Evolutionary conservation across 2,797 vertebrate species (phyloP).

Genomic region (Agapornis canus): DNA sequence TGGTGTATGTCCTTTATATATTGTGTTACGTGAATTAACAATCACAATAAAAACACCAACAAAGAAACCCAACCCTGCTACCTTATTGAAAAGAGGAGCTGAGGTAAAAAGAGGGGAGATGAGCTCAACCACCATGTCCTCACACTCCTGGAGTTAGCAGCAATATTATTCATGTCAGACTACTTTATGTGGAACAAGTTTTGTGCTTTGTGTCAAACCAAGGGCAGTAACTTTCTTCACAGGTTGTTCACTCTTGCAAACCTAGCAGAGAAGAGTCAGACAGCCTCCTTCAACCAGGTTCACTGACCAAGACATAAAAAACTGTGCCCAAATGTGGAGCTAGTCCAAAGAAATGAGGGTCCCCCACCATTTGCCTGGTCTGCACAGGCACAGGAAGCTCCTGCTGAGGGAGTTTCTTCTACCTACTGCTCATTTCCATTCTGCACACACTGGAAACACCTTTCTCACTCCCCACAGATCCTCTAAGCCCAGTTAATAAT

Average conservation of each 20-base stretch:
- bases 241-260: neutral
- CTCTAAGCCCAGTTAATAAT: neutral
- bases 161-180: neutral
- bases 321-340: neutral
- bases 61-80: neutral
- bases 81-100: neutral
- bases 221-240: neutral
- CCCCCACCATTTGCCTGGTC: neutral
- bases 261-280: neutral
- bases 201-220: neutral
- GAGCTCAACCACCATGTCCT: neutral
- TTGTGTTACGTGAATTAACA: neutral
- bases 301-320: neutral
- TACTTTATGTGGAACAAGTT: neutral
- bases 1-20: neutral
- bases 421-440: neutral
- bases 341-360: neutral
- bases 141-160: neutral
- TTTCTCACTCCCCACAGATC: neutral
- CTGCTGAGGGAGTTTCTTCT: neutral
- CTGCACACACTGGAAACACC: accelerated
- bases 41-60: neutral
- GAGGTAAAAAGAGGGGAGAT: neutral
- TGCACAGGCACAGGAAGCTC: neutral
- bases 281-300: neutral